Evolutionary conservation across 2,888 invertebrate genomes (phyloP), one percentile per base, ranked within the genome.

Genomic region (Chesias legatella): DNA sequence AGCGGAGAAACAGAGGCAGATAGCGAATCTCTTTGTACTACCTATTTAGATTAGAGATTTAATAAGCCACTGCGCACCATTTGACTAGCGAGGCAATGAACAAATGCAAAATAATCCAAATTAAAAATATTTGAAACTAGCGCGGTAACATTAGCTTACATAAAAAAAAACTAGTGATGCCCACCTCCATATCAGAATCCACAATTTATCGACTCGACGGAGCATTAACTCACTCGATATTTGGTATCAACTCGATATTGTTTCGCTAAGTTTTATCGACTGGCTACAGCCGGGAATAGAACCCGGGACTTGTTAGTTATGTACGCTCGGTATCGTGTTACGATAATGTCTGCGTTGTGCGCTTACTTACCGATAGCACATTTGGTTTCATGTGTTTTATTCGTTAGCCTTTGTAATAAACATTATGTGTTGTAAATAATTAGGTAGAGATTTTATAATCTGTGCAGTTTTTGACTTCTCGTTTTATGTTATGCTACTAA

Each of bases 201-300:
- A 32, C 43, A 41, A 65, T 66, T 63, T 71, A 70, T 71, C 63
- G 67, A 43, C 51, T 37, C 59, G 35, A 47, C 59, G 45, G 60
- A 67, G 72, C 76, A 77, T 55, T 58, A 58, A 73, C 60, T 79
- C 73, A 74, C 54, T 63, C 62, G 73, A 71, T 73, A 79, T 79
- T 76, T 69, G 63, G 75, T 83, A 82, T 83, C 80, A 63, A 61
- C 54, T 66, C 71, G 78, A 79, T 81, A 79, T 70, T 73, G 78
- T 76, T 79, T 71, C 67, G 63, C 67, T 67, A 65, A 68, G 70
- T 69, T 73, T 74, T 81, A 81, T 83, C 80, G 65, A 44, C 39
- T 43, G 28, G 36, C 43, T 27, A 35, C 44, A 40, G 44, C 58
- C 62, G 51, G 57, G 71, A 73, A 76, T 72, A 75, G 78, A 73